Conservation (phyloP, 2,797 vertebrate species). For the Sebastes melanostomus region DNA sequence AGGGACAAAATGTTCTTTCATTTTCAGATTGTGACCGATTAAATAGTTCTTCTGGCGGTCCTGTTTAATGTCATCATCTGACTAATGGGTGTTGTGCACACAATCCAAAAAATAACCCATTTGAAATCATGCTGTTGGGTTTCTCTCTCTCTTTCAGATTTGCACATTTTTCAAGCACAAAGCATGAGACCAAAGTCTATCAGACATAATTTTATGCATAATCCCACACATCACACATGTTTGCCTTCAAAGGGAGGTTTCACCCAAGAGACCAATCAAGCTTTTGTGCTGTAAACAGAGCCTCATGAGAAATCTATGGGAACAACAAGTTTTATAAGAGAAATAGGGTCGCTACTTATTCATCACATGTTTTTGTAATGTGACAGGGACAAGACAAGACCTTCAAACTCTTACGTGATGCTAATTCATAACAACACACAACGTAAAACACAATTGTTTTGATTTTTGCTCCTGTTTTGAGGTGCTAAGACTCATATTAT, state of each 20-base stretch:
- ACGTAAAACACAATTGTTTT: no score
- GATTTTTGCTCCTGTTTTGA: conserved; percentile 14
- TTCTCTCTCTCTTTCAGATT: neutral
- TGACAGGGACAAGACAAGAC: neutral
- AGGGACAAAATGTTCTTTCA: conserved; percentile 25
- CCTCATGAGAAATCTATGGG: conserved; percentile 21
- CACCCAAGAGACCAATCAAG: neutral
- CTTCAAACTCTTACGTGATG: neutral
- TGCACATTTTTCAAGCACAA: neutral
- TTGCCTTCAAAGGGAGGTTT: conserved; percentile 19
- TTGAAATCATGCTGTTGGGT: neutral
- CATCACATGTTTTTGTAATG: conserved; percentile 6
- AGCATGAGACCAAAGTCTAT: conserved; percentile 1
- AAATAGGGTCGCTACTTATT: neutral
- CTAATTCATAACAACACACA: no score
- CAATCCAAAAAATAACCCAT: neutral
- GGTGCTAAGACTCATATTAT: conserved; percentile 15
- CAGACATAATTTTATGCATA: conserved; percentile 7
- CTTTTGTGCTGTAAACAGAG: conserved; percentile 14
- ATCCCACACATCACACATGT: neutral
- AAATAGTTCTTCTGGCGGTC: conserved; percentile 12
- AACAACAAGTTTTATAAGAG: neutral
- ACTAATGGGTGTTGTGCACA: conserved; percentile 21
- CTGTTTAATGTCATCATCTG: conserved; percentile 34
- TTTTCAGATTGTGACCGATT: conserved; percentile 39